Percentiles rank a stretch among this genome's conserved stretches.
phyloP scores from a whole-genome alignment of 2,888 invertebrate species.

The Acrobasis repandana region DNA sequence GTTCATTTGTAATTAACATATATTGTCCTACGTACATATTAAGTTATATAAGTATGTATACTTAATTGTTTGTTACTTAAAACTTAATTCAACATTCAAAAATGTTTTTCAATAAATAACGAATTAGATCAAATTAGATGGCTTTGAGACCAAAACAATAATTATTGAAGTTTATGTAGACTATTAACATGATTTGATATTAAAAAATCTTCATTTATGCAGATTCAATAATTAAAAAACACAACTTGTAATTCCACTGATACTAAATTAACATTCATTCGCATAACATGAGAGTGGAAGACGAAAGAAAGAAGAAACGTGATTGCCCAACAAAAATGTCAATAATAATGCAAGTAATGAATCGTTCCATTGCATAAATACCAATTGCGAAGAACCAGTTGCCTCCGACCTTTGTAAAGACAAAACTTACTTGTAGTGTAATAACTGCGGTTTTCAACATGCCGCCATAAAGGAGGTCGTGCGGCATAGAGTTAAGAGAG shows the following conservation, averaged over 20 bases:
- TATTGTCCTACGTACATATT: too few relatives aligned
- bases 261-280: neutral
- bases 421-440: slow-evolving; percentile 38
- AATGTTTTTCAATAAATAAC: too few relatives aligned
- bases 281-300: slow-evolving; percentile 11
- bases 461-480: slow-evolving; percentile 9
- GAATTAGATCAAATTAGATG: too few relatives aligned
- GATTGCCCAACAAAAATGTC: slow-evolving; percentile 44
- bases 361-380: slow-evolving; percentile 60
- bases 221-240: neutral
- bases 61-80: too few relatives aligned
- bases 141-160: too few relatives aligned
- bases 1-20: too few relatives aligned
- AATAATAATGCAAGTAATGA: slow-evolving; percentile 56
- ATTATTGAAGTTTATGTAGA: too few relatives aligned
- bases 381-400: slow-evolving; percentile 64
- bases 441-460: slow-evolving; percentile 23
- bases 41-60: too few relatives aligned
- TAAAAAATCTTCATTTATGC: neutral
- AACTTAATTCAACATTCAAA: too few relatives aligned
- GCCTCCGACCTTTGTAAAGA: slow-evolving; percentile 62
- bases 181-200: too few relatives aligned
- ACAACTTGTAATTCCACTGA: neutral
- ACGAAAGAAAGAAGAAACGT: slow-evolving; percentile 29
- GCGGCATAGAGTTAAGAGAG: slow-evolving; percentile 7